Conservation (phyloP, 2,888 invertebrate species). For the Lepidocyrtoides sp. region DNA sequence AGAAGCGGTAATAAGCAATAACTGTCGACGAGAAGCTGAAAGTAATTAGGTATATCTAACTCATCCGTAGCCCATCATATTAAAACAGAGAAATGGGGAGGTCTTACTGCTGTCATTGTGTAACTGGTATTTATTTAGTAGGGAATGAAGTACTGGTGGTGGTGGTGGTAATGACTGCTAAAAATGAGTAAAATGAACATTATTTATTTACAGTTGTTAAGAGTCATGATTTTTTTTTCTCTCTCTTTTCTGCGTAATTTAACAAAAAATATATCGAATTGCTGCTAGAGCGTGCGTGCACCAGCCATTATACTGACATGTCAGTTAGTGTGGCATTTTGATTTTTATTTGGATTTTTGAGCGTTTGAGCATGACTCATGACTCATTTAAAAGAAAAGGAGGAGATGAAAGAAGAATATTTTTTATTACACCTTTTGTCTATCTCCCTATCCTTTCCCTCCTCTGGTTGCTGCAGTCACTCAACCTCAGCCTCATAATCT, state of each 20-base stretch:
- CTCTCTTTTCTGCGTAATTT: slow-evolving; percentile 31
- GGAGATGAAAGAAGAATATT: slow-evolving; percentile 48
- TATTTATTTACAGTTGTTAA: slow-evolving; percentile 44
- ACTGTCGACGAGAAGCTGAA: neutral
- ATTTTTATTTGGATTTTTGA: slow-evolving; percentile 45
- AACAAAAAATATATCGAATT: neutral
- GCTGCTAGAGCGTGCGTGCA: neutral
- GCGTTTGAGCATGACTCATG: slow-evolving; percentile 47
- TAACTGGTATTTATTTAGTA: slow-evolving; percentile 66
- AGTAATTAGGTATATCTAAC: neutral
- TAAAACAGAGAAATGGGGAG: neutral
- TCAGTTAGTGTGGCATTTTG: neutral
- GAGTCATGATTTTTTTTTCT: slow-evolving; percentile 37
- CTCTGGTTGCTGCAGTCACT: neutral
- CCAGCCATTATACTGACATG: neutral
- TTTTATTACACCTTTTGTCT: neutral
- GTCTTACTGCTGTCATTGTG: slow-evolving; percentile 44
- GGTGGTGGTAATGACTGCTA: slow-evolving; percentile 60
- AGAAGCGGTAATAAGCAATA: slow-evolving; percentile 16
- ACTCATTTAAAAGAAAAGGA: slow-evolving; percentile 19
- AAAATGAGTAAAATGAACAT: slow-evolving; percentile 61
- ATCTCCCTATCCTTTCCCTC: neutral
- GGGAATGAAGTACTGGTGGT: too few relatives aligned
- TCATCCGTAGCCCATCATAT: neutral
- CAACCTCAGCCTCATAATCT: slow-evolving; percentile 3